These are phyloP conservation scores for Rhabdornis inornatus DNA, from an alignment of 2,113 vertebrate species.

Conservation along the genomic window DNA sequence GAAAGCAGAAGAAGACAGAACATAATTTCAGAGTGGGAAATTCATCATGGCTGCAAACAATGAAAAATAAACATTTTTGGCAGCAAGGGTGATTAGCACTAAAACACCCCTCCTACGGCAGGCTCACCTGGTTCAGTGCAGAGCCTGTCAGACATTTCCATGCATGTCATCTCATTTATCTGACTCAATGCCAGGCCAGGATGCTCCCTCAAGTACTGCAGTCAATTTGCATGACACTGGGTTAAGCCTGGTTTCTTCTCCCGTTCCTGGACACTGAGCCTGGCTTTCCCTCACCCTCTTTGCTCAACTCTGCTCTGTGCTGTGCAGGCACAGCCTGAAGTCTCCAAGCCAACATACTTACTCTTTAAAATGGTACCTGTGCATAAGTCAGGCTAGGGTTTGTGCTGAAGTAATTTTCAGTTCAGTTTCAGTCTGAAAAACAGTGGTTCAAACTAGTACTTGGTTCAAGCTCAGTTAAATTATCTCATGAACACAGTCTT, in stretches of 20 bases:
- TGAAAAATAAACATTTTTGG: neutral
- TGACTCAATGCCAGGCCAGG: neutral
- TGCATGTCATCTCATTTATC: neutral
- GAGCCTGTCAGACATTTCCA: neutral
- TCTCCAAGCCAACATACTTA: neutral
- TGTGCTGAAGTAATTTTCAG: neutral
- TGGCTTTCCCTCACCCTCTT: neutral
- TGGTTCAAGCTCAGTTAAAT: neutral
- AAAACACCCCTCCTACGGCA: neutral
- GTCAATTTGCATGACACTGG: neutral
- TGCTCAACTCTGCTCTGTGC: neutral
- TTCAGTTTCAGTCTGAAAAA: neutral
- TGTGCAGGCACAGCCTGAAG: neutral
- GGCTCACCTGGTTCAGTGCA: neutral
- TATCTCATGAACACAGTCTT: accelerated
- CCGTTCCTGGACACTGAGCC: accelerated
- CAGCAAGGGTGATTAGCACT: neutral
- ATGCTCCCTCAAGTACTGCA: neutral
- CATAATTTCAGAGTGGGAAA: neutral
- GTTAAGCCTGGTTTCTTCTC: neutral
- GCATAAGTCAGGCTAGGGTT: neutral
- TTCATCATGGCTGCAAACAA: conserved; percentile 31
- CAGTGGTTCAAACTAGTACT: neutral
- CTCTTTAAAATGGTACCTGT: neutral
- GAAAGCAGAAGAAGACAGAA: neutral